Conservation (phyloP, 2,888 invertebrate species). For the Trachelus stipa region DNA sequence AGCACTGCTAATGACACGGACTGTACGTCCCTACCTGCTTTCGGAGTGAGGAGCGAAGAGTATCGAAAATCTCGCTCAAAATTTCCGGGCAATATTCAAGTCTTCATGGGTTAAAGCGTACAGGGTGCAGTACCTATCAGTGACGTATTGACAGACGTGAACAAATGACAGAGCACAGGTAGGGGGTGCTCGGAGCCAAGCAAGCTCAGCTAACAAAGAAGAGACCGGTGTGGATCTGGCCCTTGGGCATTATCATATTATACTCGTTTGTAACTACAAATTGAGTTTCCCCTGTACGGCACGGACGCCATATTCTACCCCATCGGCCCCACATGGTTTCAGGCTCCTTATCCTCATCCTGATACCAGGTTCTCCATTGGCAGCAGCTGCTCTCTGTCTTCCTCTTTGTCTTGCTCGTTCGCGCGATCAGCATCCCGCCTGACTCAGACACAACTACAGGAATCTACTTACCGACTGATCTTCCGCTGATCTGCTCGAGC, state of each 20-base stretch:
- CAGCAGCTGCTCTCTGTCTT: background rate
- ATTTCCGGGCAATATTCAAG: constrained; percentile 21
- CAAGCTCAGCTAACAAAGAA: constrained; percentile 42
- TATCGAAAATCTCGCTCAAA: constrained; percentile 7
- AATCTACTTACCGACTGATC: background rate
- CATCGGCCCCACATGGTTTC: constrained; percentile 6
- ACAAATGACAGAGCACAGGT: constrained; percentile 58
- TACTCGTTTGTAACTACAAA: constrained; percentile 65
- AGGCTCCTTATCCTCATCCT: background rate
- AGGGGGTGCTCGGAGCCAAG: constrained; percentile 39
- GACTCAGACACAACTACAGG: background rate
- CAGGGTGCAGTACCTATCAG: constrained; percentile 25
- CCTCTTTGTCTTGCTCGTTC: background rate
- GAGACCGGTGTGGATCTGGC: constrained; percentile 10
- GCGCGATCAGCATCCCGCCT: background rate
- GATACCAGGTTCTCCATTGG: background rate
- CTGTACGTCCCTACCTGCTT: background rate
- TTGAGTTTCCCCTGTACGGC: constrained; percentile 62
- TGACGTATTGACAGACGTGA: constrained; percentile 61
- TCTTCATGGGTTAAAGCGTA: background rate
- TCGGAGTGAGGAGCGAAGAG: background rate
- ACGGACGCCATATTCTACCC: constrained; percentile 40
- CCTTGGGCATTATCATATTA: constrained; percentile 61
- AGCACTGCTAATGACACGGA: background rate
- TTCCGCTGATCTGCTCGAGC: background rate